A percentile compares a stretch with the other conserved stretches of the same genome.
Evolutionary conservation across 2,113 vertebrate species (phyloP).

Genomic region (Zapus hudsonius): DNA sequence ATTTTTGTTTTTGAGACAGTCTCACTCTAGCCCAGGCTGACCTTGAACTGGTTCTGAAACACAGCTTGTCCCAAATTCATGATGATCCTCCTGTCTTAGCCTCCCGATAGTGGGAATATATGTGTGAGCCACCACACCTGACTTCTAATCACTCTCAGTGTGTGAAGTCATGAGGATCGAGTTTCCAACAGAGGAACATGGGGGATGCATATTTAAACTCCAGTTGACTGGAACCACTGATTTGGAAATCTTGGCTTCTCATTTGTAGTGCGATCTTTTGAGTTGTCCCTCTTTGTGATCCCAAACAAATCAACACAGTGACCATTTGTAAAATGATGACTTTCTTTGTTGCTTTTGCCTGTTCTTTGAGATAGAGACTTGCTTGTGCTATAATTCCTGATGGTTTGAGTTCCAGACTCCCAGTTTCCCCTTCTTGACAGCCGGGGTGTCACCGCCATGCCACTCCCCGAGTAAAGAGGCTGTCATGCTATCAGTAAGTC

Average conservation of each 20-base stretch:
- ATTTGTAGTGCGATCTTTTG: neutral
- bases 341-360: neutral
- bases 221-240: neutral
- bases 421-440: neutral
- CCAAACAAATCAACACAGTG: neutral
- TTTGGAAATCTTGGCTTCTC: slow-evolving; percentile 17
- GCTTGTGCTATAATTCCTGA: neutral
- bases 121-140: too few relatives aligned
- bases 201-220: neutral
- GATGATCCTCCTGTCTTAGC: too few relatives aligned
- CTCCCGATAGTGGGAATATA: too few relatives aligned
- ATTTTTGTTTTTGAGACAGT: too few relatives aligned
- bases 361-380: neutral
- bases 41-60: too few relatives aligned
- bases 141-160: neutral
- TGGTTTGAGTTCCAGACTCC: neutral
- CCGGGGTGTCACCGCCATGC: neutral
- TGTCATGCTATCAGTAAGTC: neutral
- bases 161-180: neutral
- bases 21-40: too few relatives aligned
- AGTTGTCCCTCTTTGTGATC: neutral
- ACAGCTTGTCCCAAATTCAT: too few relatives aligned
- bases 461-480: neutral
- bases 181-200: neutral
- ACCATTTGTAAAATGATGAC: neutral